Evolutionary conservation across 2,113 vertebrate species (phyloP), one percentile per base, ranked within the genome.

Genomic region (Etia nguti): DNA sequence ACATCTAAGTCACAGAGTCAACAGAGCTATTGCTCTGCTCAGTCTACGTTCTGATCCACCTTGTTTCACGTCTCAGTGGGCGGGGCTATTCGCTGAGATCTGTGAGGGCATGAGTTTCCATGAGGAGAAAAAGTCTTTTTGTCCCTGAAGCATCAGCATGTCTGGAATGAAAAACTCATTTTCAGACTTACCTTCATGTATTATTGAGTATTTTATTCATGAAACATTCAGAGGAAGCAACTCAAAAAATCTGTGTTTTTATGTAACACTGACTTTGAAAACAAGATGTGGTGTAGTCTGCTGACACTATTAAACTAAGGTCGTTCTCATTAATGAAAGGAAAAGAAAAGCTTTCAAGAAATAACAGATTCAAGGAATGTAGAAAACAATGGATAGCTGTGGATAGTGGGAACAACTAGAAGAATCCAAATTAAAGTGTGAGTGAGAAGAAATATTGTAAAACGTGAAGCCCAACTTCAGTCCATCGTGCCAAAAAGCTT

Each of bases 1-100:
- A 60, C 55, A 41, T 20, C 55, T 59, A 48, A 60, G 56, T 81
- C 56, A 29, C 36, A 43, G 55, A 43, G 26, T 77, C 73, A 77
- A 52, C 73, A 77, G 73, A 52, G 3, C 26, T n/a, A 13, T 31
- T n/a, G 46, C 46, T 77, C 46, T n/a, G 73, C 70, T 75, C 70
- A 50, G 43, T 20, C 43, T 75, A 11, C 0, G 50, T 55, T 55
- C 15, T 80, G 52, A 56, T 12, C 34, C 79, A 57, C n/a, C 22
- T 80, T 46, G 20, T 57, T 57, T 43, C n/a, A 57, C 3, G 55
- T 59, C 24, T 15, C 43, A 75, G 43, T 75, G 70, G 70, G 24
- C 5, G 15, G 43, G 43, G 70, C 70, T 75, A 48, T 75, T 9
- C 73, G 26, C 24, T n/a, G 16, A 77, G 46, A 50, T n/a, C 43